A percentile compares a stretch with the other conserved stretches of the same genome.
Evolutionary conservation across 53 echinoderm and acorn worm species (phyloP).

Genomic region (Temnopleurus reevesii): DNA sequence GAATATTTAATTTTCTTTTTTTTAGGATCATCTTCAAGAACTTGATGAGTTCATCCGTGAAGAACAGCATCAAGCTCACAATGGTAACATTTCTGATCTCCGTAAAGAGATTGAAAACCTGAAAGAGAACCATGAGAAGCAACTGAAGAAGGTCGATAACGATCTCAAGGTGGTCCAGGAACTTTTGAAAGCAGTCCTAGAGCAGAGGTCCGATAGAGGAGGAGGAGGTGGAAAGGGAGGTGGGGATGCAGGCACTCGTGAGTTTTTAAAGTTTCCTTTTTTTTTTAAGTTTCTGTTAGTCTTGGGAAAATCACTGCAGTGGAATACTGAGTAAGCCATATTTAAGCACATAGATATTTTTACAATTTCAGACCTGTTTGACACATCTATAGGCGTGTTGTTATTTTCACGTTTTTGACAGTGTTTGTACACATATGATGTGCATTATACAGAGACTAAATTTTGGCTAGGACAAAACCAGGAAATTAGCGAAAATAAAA

Average conservation of each 20-base stretch:
- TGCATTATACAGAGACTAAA: too few relatives aligned
- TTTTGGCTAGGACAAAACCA: too few relatives aligned
- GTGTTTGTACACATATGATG: too few relatives aligned
- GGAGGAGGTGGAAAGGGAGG: slow-evolving; percentile 49
- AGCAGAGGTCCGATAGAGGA: slow-evolving; percentile 57
- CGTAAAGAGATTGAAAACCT: slow-evolving; percentile 53
- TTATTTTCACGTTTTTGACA: too few relatives aligned
- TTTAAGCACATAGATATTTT: too few relatives aligned
- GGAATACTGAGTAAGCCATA: too few relatives aligned
- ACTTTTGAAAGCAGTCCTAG: slow-evolving; percentile 72
- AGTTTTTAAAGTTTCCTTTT: background rate
- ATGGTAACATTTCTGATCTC: background rate
- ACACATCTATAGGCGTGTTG: too few relatives aligned
- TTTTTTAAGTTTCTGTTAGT: too few relatives aligned
- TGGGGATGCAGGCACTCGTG: slow-evolving; percentile 12
- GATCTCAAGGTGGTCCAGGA: slow-evolving; percentile 72
- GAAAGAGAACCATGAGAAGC: slow-evolving; percentile 42
- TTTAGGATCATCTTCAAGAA: slow-evolving; percentile 65
- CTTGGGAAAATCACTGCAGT: too few relatives aligned
- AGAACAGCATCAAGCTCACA: slow-evolving; percentile 17
- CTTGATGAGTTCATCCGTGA: slow-evolving; percentile 55
- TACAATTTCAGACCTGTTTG: too few relatives aligned
- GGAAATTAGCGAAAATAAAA: too few relatives aligned
- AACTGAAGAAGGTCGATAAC: slow-evolving; percentile 66
- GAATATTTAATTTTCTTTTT: background rate